Conservation (phyloP, 2,888 invertebrate genomes). For the Cephus runcator region DNA sequence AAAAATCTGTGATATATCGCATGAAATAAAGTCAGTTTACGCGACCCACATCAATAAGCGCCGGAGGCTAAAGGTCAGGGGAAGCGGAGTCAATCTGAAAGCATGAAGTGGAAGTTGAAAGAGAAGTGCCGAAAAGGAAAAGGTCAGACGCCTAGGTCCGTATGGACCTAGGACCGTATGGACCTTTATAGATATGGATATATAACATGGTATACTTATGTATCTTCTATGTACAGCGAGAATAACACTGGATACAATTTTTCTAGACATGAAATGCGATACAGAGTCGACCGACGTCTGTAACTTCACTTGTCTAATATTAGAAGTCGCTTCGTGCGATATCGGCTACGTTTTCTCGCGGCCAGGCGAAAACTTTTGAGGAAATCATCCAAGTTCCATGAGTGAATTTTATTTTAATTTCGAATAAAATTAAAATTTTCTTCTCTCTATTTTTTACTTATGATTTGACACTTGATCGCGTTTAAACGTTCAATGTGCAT, state of each 20-base stretch:
- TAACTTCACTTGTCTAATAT: slow-evolving; percentile 30
- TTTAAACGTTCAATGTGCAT: not conserved
- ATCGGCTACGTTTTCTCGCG: not conserved
- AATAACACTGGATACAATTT: not conserved
- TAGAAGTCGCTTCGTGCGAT: slow-evolving; percentile 28
- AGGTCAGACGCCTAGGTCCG: not conserved
- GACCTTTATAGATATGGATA: not conserved
- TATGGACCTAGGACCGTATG: not conserved
- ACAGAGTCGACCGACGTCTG: not conserved
- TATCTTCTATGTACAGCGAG: not conserved
- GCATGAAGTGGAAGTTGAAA: not conserved
- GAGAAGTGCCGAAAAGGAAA: not conserved
- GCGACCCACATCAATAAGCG: not conserved
- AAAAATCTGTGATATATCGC: not conserved
- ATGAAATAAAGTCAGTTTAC: not conserved
- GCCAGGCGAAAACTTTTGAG: not conserved
- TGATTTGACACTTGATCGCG: not conserved
- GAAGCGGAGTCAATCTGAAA: not conserved
- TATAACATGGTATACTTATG: not conserved
- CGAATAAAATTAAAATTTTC: not conserved
- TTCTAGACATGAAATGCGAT: not conserved
- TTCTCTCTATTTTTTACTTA: not conserved
- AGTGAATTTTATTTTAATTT: not conserved
- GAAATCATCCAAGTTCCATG: not conserved
- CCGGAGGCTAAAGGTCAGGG: not conserved